Conservation (phyloP, 2,888 invertebrate species). For the Tholera decimalis region DNA sequence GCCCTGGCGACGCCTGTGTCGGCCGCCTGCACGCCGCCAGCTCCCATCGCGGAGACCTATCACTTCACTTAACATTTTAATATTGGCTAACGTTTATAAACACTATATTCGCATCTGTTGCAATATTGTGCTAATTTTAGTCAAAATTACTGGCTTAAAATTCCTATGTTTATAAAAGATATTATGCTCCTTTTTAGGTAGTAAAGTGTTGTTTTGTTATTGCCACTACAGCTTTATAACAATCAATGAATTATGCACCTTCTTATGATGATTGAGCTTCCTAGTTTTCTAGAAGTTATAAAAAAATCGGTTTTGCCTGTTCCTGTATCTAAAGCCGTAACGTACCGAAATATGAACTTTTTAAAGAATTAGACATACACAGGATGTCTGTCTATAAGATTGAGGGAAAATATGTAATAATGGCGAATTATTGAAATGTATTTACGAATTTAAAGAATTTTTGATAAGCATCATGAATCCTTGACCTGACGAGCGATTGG, state of each 20-base stretch:
- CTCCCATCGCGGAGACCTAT: conserved; percentile 69
- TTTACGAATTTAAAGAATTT: conserved; percentile 25
- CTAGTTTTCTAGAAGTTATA: conserved; percentile 3
- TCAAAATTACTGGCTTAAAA: conserved; percentile 15
- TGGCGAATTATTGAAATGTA: conserved; percentile 4
- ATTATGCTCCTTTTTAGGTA: neutral
- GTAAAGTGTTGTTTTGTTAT: conserved; percentile 1
- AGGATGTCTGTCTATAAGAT: no score
- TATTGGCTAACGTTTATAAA: conserved; percentile 32
- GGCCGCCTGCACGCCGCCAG: conserved; percentile 84
- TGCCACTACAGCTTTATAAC: conserved; percentile 4
- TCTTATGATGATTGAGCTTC: conserved; percentile 4
- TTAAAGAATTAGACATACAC: neutral
- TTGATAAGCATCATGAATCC: conserved; percentile 32
- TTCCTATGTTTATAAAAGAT: neutral
- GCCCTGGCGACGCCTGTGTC: conserved; percentile 89
- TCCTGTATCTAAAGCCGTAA: neutral
- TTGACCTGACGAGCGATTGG: conserved; percentile 36
- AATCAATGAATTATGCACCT: conserved; percentile 6
- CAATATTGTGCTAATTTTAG: conserved; percentile 12
- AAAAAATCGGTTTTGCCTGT: neutral
- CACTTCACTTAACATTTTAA: conserved; percentile 56
- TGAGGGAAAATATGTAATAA: conserved; percentile 5
- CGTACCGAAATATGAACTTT: neutral
- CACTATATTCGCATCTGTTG: conserved; percentile 15